These are phyloP conservation scores for Ivindomyrus marchei DNA, from an alignment of 2,113 vertebrate species.

Conservation along the genomic window DNA sequence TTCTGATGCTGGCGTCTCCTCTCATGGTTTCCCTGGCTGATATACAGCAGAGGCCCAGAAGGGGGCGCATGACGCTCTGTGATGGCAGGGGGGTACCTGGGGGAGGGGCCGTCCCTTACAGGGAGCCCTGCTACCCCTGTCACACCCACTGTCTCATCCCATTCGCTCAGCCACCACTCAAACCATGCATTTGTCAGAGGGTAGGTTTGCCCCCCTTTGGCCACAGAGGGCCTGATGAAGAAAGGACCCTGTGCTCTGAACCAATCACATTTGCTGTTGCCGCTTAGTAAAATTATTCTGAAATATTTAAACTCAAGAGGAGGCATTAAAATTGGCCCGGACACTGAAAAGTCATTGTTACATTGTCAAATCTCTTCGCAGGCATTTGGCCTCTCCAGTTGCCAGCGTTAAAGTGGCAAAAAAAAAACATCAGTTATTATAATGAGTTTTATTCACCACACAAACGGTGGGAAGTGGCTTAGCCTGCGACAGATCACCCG, in stretches of 20 bases:
- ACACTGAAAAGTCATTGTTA: not conserved
- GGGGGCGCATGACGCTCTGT: not conserved
- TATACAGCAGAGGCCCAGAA: not conserved
- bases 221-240: not conserved
- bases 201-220: not conserved
- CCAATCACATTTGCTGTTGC: not conserved
- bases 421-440: not conserved
- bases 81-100: not conserved
- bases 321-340: not conserved
- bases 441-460: not conserved
- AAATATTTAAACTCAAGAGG: not conserved
- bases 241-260: not conserved
- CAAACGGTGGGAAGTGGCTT: not conserved
- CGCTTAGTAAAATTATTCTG: not conserved
- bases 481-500: not conserved
- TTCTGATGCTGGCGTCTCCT: not conserved
- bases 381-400: not conserved
- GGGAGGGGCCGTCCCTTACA: not conserved
- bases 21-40: not conserved
- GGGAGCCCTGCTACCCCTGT: not conserved
- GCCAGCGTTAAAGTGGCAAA: not conserved
- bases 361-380: not conserved
- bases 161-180: not conserved
- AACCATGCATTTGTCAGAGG: not conserved
- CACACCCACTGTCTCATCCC: not conserved